Base-by-base conservation (phyloP, 2,888 invertebrate species). In the Synergus japonicus region DNA sequence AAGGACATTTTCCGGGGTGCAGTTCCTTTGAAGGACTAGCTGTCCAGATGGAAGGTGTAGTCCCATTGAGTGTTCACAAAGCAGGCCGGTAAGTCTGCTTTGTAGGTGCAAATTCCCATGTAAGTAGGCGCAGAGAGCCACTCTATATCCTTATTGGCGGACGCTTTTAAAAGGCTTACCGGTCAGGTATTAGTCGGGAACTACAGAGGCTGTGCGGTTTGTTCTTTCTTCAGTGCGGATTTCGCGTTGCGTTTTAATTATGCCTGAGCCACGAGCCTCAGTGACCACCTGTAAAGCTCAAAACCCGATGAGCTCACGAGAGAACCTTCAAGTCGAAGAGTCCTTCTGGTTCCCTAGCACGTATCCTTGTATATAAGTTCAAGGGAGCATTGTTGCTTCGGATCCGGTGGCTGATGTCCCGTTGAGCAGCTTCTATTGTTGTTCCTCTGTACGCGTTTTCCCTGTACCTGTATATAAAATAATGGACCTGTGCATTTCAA, bases 61-160 rank as follows among this genome's bases (percentile, higher is more conserved):
- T 67, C 60, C 63, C 29, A 76, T 76, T 76, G 76, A 76, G 22
- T 15, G 58, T 41, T 13, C 43, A 78, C 49, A 66, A 65, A 37
- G 22, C 18, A 0, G 37, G 46, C 29, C 13, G 67, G 67, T 80
- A 80, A 69, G 49, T 78, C 83, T 4, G 66, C 81, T 84, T 86
- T 87, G 82, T 83, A 84, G 83, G 87, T 83, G 86, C 86, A 87
- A 86, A 87, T 86, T 87, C 87, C 86, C 83, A 85, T 85, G 87
- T 87, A 87, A 87, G 87, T 84, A 87, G 85, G 82, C 86, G 54
- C 78, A 76, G 80, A 76, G 60, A 76, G 77, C 81, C 67, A 77
- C 80, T 64, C 69, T 60, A 60, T 76, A 60, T 79, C 77, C 81
- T 54, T 37, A 58, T 67, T 64, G 79, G 44, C 37, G 85, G 81